These are phyloP conservation scores for Melospiza melodia DNA, from an alignment of 2,113 vertebrate genomes.

Conservation along the genomic window DNA sequence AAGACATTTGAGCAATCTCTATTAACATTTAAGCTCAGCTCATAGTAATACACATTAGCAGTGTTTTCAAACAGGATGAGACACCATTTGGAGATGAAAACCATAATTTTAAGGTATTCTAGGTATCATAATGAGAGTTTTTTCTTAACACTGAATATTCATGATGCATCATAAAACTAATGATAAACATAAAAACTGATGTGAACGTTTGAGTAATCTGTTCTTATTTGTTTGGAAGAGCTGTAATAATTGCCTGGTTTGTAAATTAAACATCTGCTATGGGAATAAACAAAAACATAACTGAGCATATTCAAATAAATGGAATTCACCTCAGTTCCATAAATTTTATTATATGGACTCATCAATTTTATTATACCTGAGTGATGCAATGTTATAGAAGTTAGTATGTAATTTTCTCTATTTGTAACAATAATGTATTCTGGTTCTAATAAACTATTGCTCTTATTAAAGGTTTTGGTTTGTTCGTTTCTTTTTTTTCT, in stretches of 20 bases:
- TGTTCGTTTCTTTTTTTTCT: neutral
- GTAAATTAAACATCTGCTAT: conserved; percentile 87
- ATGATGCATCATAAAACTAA: conserved; percentile 83
- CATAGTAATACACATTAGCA: conserved; percentile 38
- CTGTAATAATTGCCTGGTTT: conserved; percentile 80
- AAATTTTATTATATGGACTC: conserved; percentile 78
- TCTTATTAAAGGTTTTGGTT: neutral
- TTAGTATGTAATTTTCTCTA: conserved; percentile 41
- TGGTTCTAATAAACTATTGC: conserved; percentile 22
- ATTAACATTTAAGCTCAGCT: conserved; percentile 21
- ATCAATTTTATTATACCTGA: conserved; percentile 78
- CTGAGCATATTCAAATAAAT: conserved; percentile 82
- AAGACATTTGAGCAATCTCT: neutral
- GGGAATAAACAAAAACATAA: conserved; percentile 86
- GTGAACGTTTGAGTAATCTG: conserved; percentile 82
- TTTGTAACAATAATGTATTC: conserved; percentile 57
- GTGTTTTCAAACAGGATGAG: conserved; percentile 48
- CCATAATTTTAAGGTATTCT: conserved; percentile 73
- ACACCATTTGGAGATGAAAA: conserved; percentile 64
- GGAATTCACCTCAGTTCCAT: conserved; percentile 78
- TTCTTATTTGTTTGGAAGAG: conserved; percentile 84
- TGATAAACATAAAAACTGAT: conserved; percentile 87
- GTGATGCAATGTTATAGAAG: neutral
- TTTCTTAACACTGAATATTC: conserved; percentile 81
- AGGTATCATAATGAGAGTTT: conserved; percentile 74